Conservation (phyloP, 2,797 vertebrate species). For the Chelon labrosus region DNA sequence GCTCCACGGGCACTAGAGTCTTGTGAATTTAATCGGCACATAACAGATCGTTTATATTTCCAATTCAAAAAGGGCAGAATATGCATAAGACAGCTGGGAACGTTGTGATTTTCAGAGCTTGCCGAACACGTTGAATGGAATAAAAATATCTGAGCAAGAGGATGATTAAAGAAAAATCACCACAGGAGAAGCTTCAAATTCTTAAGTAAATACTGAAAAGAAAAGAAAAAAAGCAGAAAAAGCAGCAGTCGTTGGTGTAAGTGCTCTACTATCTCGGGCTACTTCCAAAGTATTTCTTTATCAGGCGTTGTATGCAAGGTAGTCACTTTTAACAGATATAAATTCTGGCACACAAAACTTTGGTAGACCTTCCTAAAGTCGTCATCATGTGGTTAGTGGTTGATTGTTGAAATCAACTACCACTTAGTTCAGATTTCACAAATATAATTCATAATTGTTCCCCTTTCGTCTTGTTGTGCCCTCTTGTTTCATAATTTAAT, state of each 20-base stretch:
- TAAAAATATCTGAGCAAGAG: neutral
- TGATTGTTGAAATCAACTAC: neutral
- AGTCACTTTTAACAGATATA: neutral
- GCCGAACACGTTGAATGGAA: slow-evolving; percentile 30
- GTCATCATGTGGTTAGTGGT: neutral
- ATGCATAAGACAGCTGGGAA: slow-evolving; percentile 13
- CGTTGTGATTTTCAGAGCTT: slow-evolving; percentile 24
- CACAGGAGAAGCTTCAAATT: too few species aligned
- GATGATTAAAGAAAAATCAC: neutral
- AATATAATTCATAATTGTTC: neutral
- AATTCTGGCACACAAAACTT: neutral
- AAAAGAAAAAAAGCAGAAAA: too few species aligned
- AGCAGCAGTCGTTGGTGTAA: too few species aligned
- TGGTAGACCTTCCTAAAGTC: too few species aligned
- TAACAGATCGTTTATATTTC: slow-evolving; percentile 34
- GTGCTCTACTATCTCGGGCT: too few species aligned
- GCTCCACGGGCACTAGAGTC: neutral
- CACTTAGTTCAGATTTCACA: neutral
- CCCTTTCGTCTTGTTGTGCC: neutral
- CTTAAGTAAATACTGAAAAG: too few species aligned
- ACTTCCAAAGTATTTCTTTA: too few species aligned
- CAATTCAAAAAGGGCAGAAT: slow-evolving; percentile 8
- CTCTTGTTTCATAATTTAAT: neutral
- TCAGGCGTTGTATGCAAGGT: neutral
- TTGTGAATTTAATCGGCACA: slow-evolving; percentile 36